Conservation (phyloP, 2,888 invertebrate species). For the Leptinotarsa peninsularis region DNA sequence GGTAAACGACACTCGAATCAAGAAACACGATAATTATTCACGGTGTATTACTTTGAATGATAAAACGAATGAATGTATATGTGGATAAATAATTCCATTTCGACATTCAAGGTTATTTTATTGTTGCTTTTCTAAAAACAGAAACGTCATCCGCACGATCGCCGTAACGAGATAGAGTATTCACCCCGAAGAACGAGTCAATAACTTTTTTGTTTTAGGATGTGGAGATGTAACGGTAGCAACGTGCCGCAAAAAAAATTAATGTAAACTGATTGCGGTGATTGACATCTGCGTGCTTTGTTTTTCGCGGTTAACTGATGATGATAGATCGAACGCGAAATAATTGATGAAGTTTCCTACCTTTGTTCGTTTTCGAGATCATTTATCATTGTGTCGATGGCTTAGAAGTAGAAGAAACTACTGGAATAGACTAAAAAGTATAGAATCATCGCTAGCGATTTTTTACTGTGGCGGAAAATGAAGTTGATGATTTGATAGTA, state of each 20-base stretch:
- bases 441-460: no score
- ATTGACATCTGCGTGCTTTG: constrained; percentile 16
- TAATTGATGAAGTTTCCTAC: constrained; percentile 7
- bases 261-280: constrained; percentile 13
- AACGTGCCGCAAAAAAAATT: not conserved
- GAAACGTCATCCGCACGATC: constrained; percentile 28
- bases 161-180: not conserved
- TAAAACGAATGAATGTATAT: constrained; percentile 32
- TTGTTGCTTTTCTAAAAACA: constrained; percentile 37
- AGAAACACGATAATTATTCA: constrained; percentile 28
- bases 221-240: constrained; percentile 3
- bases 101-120: constrained; percentile 35
- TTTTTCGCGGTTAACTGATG: constrained; percentile 9
- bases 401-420: not conserved
- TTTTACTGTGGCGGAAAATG: no score
- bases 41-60: constrained; percentile 29
- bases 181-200: constrained; percentile 17
- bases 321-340: constrained; percentile 1
- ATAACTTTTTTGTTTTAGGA: constrained; percentile 17
- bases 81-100: constrained; percentile 35
- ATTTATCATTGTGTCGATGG: not conserved
- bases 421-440: not conserved
- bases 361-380: constrained; percentile 10
- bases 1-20: constrained; percentile 14
- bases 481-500: no score